Percentiles rank a stretch among this genome's conserved stretches.
Evolutionary conservation across 2,113 vertebrate genomes (phyloP).

Genomic region (Eupsittula cactorum): DNA sequence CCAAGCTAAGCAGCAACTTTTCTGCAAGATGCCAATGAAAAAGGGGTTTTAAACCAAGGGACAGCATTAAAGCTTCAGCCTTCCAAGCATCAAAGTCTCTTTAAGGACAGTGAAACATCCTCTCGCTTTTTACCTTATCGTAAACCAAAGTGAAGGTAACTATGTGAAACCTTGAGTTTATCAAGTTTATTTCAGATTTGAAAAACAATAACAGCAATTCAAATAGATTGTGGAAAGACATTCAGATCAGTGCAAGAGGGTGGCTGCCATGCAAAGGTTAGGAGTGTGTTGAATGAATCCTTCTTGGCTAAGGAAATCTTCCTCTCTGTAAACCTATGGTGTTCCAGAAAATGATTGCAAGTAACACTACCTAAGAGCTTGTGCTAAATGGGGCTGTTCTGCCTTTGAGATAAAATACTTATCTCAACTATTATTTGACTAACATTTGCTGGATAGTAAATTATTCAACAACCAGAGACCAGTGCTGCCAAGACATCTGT

Average conservation of each 20-base stretch:
- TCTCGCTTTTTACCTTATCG: not conserved
- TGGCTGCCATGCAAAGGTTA: not conserved
- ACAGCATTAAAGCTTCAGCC: not conserved
- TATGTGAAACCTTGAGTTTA: not conserved
- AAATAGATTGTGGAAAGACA: not conserved
- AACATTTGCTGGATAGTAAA: not conserved
- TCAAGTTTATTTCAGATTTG: not conserved
- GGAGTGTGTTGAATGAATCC: not conserved
- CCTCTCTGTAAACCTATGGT: not conserved
- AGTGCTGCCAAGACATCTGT: not conserved
- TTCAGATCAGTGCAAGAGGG: not conserved
- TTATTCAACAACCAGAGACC: not conserved
- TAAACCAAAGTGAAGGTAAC: not conserved
- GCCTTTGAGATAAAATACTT: not conserved
- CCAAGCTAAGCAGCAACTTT: not conserved
- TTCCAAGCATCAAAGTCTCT: not conserved
- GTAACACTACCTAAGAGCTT: accelerated
- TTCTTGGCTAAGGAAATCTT: not conserved
- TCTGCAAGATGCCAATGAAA: not conserved
- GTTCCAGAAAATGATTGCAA: not conserved
- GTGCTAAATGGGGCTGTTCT: not conserved
- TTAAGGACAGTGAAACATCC: not conserved
- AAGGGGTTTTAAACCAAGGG: not conserved
- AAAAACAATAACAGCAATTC: not conserved
- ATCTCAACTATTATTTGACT: not conserved